Percentiles rank a stretch among this genome's conserved stretches.
Evolutionary conservation across 2,888 invertebrate genomes (phyloP).

Genomic region (Agriopis marginaria): DNA sequence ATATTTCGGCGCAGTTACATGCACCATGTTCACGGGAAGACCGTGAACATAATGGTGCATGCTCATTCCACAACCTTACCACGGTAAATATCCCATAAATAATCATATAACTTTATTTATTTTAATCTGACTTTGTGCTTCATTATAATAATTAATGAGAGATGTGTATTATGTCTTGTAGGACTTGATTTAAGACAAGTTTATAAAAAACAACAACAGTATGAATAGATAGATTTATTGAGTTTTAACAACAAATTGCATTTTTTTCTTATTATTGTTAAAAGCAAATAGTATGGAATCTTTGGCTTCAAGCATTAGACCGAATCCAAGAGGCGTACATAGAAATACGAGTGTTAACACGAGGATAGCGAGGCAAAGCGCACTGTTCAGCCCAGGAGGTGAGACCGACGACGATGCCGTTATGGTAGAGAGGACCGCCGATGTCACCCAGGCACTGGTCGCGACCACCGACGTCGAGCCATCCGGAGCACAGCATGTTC

Average conservation of each 20-base stretch:
- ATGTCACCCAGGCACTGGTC: constrained; percentile 71
- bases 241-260: neutral
- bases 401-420: constrained; percentile 52
- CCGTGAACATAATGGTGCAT: no score
- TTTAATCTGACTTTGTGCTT: no score
- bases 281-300: no score
- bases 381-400: constrained; percentile 53
- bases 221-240: neutral
- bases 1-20: no score
- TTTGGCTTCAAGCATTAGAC: constrained; percentile 27
- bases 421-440: constrained; percentile 66
- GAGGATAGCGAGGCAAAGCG: constrained; percentile 48
- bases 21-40: no score
- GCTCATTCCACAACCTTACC: no score
- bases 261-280: no score
- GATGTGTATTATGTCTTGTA: no score
- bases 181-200: neutral
- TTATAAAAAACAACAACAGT: neutral
- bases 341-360: constrained; percentile 52
- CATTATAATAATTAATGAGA: no score
- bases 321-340: constrained; percentile 21
- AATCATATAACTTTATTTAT: no score
- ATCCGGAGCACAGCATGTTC: constrained; percentile 66
- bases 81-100: no score
- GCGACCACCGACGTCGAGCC: constrained; percentile 67